These are phyloP conservation scores for Netelia inedita DNA, from an alignment of 2,888 invertebrate genomes.

Conservation along the genomic window DNA sequence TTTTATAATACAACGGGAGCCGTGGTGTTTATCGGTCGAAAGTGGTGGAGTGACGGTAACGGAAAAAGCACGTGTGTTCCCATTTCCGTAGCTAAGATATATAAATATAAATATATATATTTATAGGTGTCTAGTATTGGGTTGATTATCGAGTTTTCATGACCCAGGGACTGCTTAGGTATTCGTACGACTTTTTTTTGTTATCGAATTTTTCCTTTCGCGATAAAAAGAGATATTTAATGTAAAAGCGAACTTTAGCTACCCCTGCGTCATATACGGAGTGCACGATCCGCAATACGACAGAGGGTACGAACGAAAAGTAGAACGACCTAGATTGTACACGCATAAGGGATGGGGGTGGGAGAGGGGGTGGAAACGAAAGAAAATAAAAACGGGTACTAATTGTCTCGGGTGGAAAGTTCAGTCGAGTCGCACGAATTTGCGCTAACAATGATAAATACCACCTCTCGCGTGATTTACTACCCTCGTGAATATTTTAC, in stretches of 20 bases:
- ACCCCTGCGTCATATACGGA: not conserved
- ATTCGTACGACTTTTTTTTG: too few species aligned
- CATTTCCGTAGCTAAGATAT: constrained; percentile 45
- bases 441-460: not conserved
- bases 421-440: constrained; percentile 33
- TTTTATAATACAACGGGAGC: not conserved
- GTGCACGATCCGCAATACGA: not conserved
- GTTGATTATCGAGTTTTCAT: too few species aligned
- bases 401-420: constrained; percentile 35
- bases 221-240: too few species aligned
- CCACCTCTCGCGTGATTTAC: not conserved
- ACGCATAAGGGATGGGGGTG: not conserved
- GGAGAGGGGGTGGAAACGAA: not conserved
- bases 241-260: not conserved
- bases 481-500: not conserved
- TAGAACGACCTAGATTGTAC: constrained; percentile 56
- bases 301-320: not conserved
- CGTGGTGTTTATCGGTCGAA: constrained; percentile 49
- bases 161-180: too few species aligned
- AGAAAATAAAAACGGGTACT: constrained; percentile 28
- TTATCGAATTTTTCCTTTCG: too few species aligned
- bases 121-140: not conserved
- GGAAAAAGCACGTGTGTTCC: constrained; percentile 59
- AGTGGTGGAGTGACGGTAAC: constrained; percentile 39
- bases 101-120: not conserved